Evolutionary conservation across 2,797 vertebrate species (phyloP).

Genomic region (Hypotaenidia okinawae): DNA sequence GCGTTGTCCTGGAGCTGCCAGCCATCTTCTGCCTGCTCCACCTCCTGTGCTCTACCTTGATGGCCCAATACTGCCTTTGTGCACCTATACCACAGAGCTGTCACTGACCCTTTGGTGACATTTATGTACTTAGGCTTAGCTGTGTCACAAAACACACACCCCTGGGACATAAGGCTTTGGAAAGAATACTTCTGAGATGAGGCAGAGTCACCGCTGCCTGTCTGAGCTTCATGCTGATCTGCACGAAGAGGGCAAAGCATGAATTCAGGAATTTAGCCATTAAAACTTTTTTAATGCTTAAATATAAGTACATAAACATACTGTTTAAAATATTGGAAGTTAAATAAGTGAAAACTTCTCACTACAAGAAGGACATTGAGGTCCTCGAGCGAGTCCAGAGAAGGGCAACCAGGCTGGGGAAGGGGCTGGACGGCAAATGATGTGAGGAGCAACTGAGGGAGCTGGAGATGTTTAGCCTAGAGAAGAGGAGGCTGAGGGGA

Average conservation of each 20-base stretch:
- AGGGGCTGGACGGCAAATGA: too few species aligned
- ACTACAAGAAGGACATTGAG: too few species aligned
- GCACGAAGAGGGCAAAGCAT: rapidly evolving
- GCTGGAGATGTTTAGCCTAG: too few species aligned
- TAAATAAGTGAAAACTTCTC: not conserved
- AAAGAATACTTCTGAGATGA: not conserved
- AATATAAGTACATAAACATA: not conserved
- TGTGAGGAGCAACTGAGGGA: too few species aligned
- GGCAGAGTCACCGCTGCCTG: not conserved
- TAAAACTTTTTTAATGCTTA: not conserved
- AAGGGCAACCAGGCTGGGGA: too few species aligned
- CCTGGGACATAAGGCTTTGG: not conserved
- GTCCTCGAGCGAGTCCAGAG: too few species aligned
- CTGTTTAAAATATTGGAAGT: not conserved
- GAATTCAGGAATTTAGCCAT: not conserved
- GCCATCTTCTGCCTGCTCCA: not conserved
- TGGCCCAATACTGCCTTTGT: not conserved
- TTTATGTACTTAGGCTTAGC: not conserved
- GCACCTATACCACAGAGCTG: not conserved
- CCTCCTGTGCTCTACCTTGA: not conserved
- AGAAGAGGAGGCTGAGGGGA: too few species aligned
- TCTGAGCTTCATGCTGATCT: not conserved
- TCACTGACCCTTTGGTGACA: not conserved
- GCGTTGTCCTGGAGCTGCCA: not conserved
- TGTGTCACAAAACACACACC: not conserved